Evolutionary conservation across 37 sponge, comb jelly and placozoan species (phyloP), one percentile per base, ranked within the genome.

Genomic region (Tethya wilhelma): DNA sequence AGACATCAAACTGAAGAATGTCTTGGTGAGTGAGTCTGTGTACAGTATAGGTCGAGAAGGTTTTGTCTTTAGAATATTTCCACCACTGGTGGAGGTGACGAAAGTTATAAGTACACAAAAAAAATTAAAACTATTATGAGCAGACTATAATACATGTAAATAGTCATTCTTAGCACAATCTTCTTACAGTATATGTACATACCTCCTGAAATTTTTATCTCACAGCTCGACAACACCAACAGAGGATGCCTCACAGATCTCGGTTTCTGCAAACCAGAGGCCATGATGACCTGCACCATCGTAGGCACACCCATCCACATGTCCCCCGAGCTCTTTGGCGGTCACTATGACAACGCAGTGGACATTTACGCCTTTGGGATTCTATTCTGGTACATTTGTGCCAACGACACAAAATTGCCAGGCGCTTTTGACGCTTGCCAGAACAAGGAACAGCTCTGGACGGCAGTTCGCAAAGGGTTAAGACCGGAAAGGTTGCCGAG

Each of bases 271-370:
- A 98, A 98, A 63, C 99, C 99, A 1, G 99, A 98, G 67, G 96
- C 99, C 8, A 98, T 98, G 99, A 98, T 98, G 96, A 96, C 93
- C 17, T 91, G 88, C 39, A 93, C 96, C 53, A 87, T 98, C 0
- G 99, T 98, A 0, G 99, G 99, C 38, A 98, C 99, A 0, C 99
- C 99, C 23, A 98, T 98, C 57, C 96, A 98, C 93, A 98, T 98
- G 92, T 96, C 99, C 20, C 99, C 99, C 0, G 99, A 98, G 73
- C 79, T 98, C 30, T 96, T 98, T 64, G 80, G 87, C 0, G 98
- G 98, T 17, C 38, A 55, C 40, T 98, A 98, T 70, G 96, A 95
- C 79, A 81, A 71, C 63, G 88, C 96, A 4, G 96, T 98, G 6
- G 98, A 98, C 45, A 90, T 98, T 49, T 98, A 98, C 42, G 98